phyloP scores from a whole-genome alignment of 2,797 vertebrate species.

The Avahi laniger region DNA sequence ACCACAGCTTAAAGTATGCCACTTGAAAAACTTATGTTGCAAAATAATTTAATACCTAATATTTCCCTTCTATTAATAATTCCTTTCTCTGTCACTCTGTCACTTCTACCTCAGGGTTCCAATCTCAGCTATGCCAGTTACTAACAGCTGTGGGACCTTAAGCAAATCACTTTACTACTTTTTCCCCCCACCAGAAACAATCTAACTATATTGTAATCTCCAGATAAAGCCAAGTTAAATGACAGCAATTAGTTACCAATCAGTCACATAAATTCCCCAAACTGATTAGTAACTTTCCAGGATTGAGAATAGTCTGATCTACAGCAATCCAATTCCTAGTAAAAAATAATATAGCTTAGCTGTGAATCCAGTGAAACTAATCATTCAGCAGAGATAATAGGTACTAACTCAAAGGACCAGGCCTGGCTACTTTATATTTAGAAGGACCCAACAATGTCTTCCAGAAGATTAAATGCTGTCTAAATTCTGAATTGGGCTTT shows the following conservation, averaged over 20 bases:
- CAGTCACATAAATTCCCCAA: slow-evolving; percentile 20
- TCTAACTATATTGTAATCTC: background rate
- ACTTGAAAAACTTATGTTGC: slow-evolving; percentile 74
- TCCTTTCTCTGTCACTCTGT: background rate
- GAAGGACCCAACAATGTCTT: slow-evolving; percentile 59
- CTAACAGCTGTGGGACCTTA: background rate
- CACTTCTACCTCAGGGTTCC: background rate
- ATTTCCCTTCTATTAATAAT: slow-evolving; percentile 18
- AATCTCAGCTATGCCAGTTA: slow-evolving; percentile 33
- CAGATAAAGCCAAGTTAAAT: slow-evolving; percentile 45
- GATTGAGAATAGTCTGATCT: slow-evolving; percentile 18
- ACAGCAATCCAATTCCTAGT: slow-evolving; percentile 13
- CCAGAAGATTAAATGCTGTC: slow-evolving; percentile 66
- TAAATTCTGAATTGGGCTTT: slow-evolving; percentile 62
- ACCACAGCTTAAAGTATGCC: slow-evolving; percentile 74
- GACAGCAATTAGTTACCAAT: slow-evolving; percentile 40
- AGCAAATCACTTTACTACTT: background rate
- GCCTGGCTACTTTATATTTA: slow-evolving; percentile 27
- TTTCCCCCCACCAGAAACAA: background rate
- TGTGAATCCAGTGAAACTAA: slow-evolving; percentile 16
- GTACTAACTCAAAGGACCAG: background rate
- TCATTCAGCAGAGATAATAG: slow-evolving; percentile 30
- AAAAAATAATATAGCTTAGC: background rate
- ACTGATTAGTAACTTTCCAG: slow-evolving; percentile 13
- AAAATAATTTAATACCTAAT: slow-evolving; percentile 79